A percentile compares a stretch with the other conserved stretches of the same genome.
Conservation (phyloP, 2,888 invertebrate genomes). For the Sussaba pulchella region DNA sequence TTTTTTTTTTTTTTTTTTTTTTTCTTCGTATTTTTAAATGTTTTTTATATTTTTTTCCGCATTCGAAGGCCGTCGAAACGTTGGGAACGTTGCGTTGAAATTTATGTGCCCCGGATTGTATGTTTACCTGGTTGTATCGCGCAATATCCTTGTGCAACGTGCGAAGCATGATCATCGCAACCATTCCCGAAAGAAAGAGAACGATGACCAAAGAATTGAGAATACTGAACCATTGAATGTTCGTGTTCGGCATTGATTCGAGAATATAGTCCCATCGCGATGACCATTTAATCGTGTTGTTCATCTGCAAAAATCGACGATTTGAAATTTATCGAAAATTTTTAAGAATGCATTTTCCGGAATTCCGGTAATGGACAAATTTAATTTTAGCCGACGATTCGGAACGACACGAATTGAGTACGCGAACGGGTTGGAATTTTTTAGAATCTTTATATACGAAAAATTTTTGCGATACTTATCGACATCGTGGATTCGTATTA, state of each 20-base stretch:
- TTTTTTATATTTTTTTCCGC: constrained; percentile 6
- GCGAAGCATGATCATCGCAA: constrained; percentile 98
- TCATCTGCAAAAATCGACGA: constrained; percentile 83
- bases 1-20: no score
- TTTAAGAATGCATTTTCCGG: no score
- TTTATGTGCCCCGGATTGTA: not conserved
- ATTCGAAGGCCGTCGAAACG: not conserved
- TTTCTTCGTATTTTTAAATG: no score
- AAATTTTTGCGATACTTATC: no score
- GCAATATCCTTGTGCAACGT: constrained; percentile 99
- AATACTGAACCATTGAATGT: constrained; percentile 99
- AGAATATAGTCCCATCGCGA: constrained; percentile 99
- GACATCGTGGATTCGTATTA: no score
- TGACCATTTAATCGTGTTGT: constrained; percentile 97
- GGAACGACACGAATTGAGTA: no score
- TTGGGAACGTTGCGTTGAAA: not conserved
- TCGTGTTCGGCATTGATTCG: constrained; percentile 99
- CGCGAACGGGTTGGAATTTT: no score
- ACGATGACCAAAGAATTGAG: constrained; percentile 99
- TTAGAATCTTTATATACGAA: no score
- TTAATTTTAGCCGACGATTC: no score
- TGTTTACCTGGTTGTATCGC: constrained; percentile 95
- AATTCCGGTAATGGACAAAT: no score
- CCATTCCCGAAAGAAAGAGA: constrained; percentile 98
- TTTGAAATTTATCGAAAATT: not conserved